Base-by-base conservation (phyloP, 2,113 vertebrate species). In the Loxodonta africana region DNA sequence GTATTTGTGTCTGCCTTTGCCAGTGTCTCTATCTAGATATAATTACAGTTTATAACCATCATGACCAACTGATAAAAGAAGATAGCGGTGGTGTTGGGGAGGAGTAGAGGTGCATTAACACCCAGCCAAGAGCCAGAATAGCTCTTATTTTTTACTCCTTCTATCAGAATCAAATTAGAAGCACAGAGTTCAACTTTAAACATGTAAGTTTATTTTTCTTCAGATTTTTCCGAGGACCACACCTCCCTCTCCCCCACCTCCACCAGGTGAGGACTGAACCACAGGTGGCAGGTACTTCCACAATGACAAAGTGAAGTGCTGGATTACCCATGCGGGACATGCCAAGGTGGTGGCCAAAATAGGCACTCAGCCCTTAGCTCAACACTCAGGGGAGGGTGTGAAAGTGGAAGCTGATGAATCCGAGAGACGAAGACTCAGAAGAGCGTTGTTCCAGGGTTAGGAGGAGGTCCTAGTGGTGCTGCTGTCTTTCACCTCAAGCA, bases 361-460 rank as follows among this genome's bases (percentile, higher is more conserved):
- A 12, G 0, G 33, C 92, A 44, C 11, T 37, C n/a, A 2, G 0
- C 10, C 6, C 37, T 69, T 7, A 51, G 41, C 71, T 23, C 18
- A 1, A n/a, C n/a, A 41, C 57, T 26, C 37, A 20, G 25, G 26
- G 4, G 8, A 11, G 20, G 63, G 23, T 14, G 1, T 12, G 3
- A 48, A 48, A 14, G 2, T 14, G 14, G 21, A 26, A 14, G 33
- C 8, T 53, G 26, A 60, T 41, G 44, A 14, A 25, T 2, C 9
- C 1, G 41, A 48, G 26, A 33, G 7, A 41, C 37, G 53, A 44
- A 12, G 78, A 80, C 65, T 87, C 18, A 11, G 30, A 73, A 74
- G 48, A 2, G 0, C 41, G 11, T 30, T 7, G 5, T 53, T 85
- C 17, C 18, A 26, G 2, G 6, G 0, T 30, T 23, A 0, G 5